Conservation (phyloP, 2,113 vertebrate species). For the Sylvicapra grimmia region DNA sequence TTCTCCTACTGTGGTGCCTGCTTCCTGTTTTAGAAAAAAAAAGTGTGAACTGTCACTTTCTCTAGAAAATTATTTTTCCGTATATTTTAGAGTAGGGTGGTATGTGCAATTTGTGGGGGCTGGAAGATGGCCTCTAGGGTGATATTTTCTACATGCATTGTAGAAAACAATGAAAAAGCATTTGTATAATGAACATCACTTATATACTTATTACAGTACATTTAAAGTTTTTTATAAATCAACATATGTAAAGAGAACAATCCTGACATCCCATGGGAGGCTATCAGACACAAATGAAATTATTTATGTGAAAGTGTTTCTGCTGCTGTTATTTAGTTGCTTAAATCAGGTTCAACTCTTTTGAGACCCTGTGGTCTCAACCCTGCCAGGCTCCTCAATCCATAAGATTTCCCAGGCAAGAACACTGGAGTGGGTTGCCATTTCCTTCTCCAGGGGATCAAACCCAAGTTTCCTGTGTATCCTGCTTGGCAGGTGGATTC, state of each 20-base stretch:
- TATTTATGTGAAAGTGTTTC: not conserved
- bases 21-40: constrained; percentile 59
- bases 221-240: not conserved
- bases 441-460: not conserved
- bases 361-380: not conserved
- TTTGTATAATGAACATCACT: not conserved
- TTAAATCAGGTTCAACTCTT: not conserved
- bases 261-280: not conserved
- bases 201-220: not conserved
- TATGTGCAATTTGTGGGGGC: not conserved
- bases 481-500: not conserved
- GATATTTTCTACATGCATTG: not conserved
- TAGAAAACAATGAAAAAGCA: not conserved
- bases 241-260: not conserved
- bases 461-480: not conserved
- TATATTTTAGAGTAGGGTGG: not conserved
- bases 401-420: not conserved
- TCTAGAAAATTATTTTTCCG: not conserved
- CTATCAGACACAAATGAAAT: not conserved
- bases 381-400: not conserved
- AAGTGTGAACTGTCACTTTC: constrained; percentile 29
- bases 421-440: not conserved
- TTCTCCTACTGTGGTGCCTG: not conserved
- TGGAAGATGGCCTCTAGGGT: not conserved
- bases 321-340: not conserved